Evolutionary conservation across 2,797 vertebrate genomes (phyloP).

Genomic region (Novumbra hubbsi): DNA sequence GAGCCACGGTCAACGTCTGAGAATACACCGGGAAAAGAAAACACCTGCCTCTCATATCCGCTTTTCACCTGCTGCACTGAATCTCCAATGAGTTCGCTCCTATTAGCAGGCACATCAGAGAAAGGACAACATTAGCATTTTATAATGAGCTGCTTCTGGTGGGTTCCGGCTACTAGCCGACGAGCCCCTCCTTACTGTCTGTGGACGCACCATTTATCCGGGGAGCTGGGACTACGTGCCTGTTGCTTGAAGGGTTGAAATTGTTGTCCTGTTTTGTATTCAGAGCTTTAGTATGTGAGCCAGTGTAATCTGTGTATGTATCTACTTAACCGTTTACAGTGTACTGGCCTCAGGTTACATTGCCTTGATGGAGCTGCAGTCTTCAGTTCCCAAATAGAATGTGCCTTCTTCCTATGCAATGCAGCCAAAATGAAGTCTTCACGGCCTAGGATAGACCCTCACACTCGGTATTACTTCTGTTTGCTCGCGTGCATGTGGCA

Average conservation of each 20-base stretch:
- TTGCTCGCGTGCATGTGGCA: not conserved
- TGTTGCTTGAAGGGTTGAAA: not conserved
- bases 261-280: not conserved
- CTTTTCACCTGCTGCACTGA: not conserved
- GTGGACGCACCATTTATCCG: not conserved
- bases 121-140: conserved; percentile 46
- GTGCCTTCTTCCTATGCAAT: not conserved
- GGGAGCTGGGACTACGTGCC: not conserved
- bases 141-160: conserved; percentile 31
- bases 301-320: not conserved
- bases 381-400: not conserved
- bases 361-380: not conserved
- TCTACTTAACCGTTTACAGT: not conserved
- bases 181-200: not conserved
- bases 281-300: not conserved
- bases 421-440: not conserved
- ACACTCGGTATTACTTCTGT: not conserved
- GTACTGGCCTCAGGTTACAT: not conserved
- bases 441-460: not conserved
- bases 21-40: not conserved
- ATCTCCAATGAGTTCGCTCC: not conserved
- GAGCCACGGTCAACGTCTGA: not conserved
- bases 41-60: not conserved
- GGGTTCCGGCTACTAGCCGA: conserved; percentile 4
- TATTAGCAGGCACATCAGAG: conserved; percentile 24